Evolutionary conservation across 2,797 vertebrate genomes (phyloP).

Genomic region (Manis javanica): DNA sequence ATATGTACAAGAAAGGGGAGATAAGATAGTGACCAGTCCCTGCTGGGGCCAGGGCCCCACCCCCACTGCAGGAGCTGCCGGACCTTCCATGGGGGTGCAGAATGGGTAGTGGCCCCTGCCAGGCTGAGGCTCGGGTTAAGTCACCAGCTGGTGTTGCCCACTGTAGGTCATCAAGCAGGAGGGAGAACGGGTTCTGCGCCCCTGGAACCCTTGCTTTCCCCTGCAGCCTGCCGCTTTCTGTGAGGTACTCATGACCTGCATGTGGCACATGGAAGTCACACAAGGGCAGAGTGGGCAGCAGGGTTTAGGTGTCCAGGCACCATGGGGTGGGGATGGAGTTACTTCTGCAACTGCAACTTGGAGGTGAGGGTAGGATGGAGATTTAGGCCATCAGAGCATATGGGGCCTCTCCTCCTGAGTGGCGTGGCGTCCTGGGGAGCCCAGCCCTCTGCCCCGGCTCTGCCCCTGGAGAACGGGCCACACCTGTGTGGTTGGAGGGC

Average conservation of each 20-base stretch:
- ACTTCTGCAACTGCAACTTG: background rate
- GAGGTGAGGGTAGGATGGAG: background rate
- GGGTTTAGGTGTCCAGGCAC: background rate
- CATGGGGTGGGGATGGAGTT: too few species aligned
- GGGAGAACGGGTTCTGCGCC: background rate
- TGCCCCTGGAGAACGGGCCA: accelerated
- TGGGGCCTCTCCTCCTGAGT: background rate
- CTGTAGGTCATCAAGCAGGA: accelerated
- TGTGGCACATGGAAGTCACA: accelerated
- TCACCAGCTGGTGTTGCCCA: accelerated
- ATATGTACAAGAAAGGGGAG: accelerated
- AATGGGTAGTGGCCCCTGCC: background rate
- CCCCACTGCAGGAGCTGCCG: accelerated
- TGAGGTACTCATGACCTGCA: background rate
- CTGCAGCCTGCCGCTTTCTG: accelerated
- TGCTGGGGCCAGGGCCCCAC: accelerated
- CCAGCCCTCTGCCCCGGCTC: background rate
- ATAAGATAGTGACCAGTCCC: background rate
- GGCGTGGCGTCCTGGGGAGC: too few species aligned
- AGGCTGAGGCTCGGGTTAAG: background rate
- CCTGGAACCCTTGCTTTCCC: background rate
- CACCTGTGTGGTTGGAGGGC: background rate
- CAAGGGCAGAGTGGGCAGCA: accelerated
- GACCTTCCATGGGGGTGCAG: accelerated
- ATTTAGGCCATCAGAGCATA: too few species aligned